These are phyloP conservation scores for Phylloscopus trochiloides DNA, from an alignment of 2,113 vertebrate genomes.

Conservation along the genomic window DNA sequence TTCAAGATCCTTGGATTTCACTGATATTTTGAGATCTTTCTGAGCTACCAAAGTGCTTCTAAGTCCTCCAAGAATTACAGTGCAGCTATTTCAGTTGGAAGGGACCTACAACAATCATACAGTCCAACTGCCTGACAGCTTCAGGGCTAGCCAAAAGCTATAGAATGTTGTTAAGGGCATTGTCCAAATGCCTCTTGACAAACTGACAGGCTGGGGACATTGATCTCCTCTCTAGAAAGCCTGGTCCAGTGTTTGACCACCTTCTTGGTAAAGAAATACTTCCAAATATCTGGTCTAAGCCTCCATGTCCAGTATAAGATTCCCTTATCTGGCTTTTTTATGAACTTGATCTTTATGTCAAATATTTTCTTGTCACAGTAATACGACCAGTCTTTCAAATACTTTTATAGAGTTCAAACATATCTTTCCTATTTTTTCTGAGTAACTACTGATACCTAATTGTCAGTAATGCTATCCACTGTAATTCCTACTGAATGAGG, in stretches of 20 bases:
- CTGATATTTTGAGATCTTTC: not conserved
- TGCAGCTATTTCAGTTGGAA: not conserved
- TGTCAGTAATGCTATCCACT: not conserved
- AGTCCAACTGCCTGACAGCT: not conserved
- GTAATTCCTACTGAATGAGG: not conserved
- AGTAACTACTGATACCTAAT: not conserved
- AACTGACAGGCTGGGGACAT: not conserved
- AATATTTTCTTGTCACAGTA: not conserved
- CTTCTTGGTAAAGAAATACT: not conserved
- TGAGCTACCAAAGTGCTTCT: not conserved
- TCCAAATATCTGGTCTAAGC: not conserved
- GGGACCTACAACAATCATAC: not conserved
- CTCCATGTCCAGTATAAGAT: not conserved
- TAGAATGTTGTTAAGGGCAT: not conserved
- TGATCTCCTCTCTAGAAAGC: not conserved
- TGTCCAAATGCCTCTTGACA: not conserved
- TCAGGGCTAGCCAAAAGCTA: not conserved
- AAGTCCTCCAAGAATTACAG: not conserved
- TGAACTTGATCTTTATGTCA: not conserved
- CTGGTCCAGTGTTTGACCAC: not conserved
- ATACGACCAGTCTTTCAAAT: not conserved
- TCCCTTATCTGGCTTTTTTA: not conserved
- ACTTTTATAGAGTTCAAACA: not conserved
- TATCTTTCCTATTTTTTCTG: not conserved
- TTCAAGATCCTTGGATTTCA: not conserved